Conservation (phyloP, 1,140 invertebrate species). For the Drosophila nikananu region DNA sequence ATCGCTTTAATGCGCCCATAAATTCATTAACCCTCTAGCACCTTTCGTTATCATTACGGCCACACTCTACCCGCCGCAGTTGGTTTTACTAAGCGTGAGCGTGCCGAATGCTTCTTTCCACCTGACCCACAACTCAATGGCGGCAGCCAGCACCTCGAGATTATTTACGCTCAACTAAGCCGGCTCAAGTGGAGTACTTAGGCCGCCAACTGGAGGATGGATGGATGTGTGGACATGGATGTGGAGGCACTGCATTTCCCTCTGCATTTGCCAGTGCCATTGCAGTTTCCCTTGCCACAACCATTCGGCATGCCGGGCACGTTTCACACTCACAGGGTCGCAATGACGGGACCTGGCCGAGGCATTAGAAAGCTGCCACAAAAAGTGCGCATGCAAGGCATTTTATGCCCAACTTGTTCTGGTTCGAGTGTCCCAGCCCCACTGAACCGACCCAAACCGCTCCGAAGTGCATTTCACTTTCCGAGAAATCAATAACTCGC, state of each 20-base stretch:
- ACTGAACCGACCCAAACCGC: constrained; percentile 5
- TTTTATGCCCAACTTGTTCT: constrained; percentile 71
- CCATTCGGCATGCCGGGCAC: constrained; percentile 70
- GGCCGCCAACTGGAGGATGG: constrained; percentile 2
- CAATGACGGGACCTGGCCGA: constrained; percentile 40
- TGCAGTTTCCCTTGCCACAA: constrained; percentile 29
- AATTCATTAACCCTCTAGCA: constrained; percentile 38
- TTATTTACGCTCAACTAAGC: constrained; percentile 61
- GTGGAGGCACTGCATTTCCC: constrained; percentile 28
- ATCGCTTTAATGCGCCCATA: constrained; percentile 14
- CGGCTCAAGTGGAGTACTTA: constrained; percentile 56
- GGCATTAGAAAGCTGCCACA: constrained; percentile 69
- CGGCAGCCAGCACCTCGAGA: constrained; percentile 26
- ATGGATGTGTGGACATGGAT: constrained; percentile 10
- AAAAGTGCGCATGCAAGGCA: constrained; percentile 41
- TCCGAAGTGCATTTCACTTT: constrained; percentile 75
- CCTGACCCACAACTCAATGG: constrained; percentile 40
- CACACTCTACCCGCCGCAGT: constrained; percentile 18
- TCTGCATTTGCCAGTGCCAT: constrained; percentile 13
- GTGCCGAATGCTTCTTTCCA: constrained; percentile 32
- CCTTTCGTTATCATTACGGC: constrained; percentile 14
- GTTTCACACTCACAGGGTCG: constrained; percentile 73
- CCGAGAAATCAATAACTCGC: constrained; percentile 70
- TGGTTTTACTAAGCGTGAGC: constrained; percentile 14
- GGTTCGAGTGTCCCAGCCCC: constrained; percentile 21